Conservation (phyloP, 2,888 invertebrate species). For the Eumacrocentrus americanus region DNA sequence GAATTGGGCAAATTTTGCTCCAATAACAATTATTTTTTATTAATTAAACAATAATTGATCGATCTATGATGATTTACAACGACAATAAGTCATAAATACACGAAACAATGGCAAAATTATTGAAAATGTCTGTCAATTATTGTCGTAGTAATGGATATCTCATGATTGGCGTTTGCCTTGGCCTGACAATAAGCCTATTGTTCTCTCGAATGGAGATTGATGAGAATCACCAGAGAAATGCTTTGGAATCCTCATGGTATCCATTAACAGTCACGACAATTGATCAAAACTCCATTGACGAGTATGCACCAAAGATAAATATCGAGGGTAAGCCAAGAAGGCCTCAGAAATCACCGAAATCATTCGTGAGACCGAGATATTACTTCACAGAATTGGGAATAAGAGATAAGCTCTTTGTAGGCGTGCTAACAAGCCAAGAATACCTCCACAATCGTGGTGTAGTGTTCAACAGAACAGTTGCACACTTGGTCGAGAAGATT, state of each 20-base stretch:
- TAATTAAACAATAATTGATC: too few species aligned
- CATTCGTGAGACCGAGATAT: slow-evolving; percentile 84
- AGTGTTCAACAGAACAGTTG: slow-evolving; percentile 88
- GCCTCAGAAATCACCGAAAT: slow-evolving; percentile 64
- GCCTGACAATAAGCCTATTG: slow-evolving; percentile 66
- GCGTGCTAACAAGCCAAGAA: slow-evolving; percentile 79
- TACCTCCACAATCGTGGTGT: slow-evolving; percentile 75
- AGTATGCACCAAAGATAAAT: slow-evolving; percentile 63
- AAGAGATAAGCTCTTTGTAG: slow-evolving; percentile 85
- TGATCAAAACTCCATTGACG: slow-evolving; percentile 50
- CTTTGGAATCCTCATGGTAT: slow-evolving; percentile 25
- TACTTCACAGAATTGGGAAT: slow-evolving; percentile 96
- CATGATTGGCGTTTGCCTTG: slow-evolving; percentile 65
- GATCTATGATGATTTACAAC: not conserved
- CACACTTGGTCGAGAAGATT: slow-evolving; percentile 82
- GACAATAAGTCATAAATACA: too few species aligned
- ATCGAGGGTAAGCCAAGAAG: slow-evolving; percentile 61
- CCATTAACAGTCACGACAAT: slow-evolving; percentile 13
- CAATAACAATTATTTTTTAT: too few species aligned
- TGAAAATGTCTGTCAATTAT: slow-evolving; percentile 49
- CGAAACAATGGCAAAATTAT: slow-evolving; percentile 43
- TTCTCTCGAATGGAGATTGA: slow-evolving; percentile 63
- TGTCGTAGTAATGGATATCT: slow-evolving; percentile 66
- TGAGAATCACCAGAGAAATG: slow-evolving; percentile 37
- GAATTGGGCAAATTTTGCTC: too few species aligned